Conservation (phyloP, 2,797 vertebrate genomes). For the Gouania willdenowi region DNA sequence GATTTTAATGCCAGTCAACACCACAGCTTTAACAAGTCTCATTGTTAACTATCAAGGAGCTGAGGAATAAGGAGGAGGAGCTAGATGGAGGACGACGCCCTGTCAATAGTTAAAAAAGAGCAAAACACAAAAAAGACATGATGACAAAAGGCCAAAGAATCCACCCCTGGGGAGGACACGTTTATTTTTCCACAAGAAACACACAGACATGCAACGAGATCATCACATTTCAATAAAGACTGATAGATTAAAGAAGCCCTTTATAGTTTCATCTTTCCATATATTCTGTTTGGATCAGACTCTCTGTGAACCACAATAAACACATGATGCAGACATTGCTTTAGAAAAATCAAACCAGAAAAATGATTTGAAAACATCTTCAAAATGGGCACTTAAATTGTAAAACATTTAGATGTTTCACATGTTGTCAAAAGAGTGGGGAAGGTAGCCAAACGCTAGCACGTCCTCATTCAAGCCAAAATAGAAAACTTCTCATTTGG, state of each 20-base stretch:
- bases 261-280: slow-evolving; percentile 73
- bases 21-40: slow-evolving; percentile 25
- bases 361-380: slow-evolving; percentile 29
- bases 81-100: slow-evolving; percentile 2
- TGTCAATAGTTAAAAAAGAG: not conserved
- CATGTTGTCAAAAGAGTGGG: slow-evolving; percentile 27
- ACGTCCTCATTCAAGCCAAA: slow-evolving; percentile 21
- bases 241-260: slow-evolving; percentile 79
- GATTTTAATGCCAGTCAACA: slow-evolving; percentile 40
- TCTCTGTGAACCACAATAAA: slow-evolving; percentile 37
- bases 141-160: slow-evolving; percentile 62
- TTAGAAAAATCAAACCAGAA: slow-evolving; percentile 36
- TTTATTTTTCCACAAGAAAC: slow-evolving; percentile 81
- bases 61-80: slow-evolving; percentile 9
- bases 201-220: slow-evolving; percentile 83
- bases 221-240: slow-evolving; percentile 79
- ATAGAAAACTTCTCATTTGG: slow-evolving; percentile 1
- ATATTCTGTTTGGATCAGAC: slow-evolving; percentile 48
- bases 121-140: slow-evolving; percentile 17
- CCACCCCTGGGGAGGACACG: slow-evolving; percentile 57
- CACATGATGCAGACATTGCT: slow-evolving; percentile 39
- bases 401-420: slow-evolving; percentile 47
- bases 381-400: slow-evolving; percentile 57
- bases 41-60: slow-evolving; percentile 41
- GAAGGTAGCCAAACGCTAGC: slow-evolving; percentile 46